Base-by-base conservation (phyloP, 2,888 invertebrate species). In the Lasioglossum oenotherae region DNA sequence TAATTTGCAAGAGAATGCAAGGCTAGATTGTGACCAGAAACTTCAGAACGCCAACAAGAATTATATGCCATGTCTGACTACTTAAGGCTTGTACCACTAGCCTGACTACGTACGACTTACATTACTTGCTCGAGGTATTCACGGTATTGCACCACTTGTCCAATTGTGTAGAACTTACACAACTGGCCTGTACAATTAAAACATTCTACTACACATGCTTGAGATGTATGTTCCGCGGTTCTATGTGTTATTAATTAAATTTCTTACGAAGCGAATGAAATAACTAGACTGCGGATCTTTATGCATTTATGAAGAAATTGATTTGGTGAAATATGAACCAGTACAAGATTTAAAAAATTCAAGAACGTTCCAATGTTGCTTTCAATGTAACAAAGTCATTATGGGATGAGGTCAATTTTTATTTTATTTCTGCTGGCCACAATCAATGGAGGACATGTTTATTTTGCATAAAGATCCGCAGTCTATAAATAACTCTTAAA, bases 41-140 rank as follows among this genome's bases (percentile, higher is more conserved):
- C 69, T 69, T 69, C n/a, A n/a, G 38, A 38, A 38, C 69, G 8
- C 23, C 38, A n/a, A n/a, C 38, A 35, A 23, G 23, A 35, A 38
- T 38, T n/a, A n/a, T 69, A 41, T n/a, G 23, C 69, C n/a, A n/a
- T 41, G 69, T 38, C 35, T 5, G 69, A 69, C 69, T 69, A 69
- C 23, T 69, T 69, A 69, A 69, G 69, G 69, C 38, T 41, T 8
- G 38, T 16, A 35, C 67, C 35, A 23, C 67, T 35, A 23, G 67
- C 23, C 67, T n/a, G 38, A 69, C 38, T 69, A 69, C 35, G 38
- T 69, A 38, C 23, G 38, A 69, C 69, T 38, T 38, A 12, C 69
- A 38, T 67, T 67, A 69, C 69, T 69, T 69, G 31, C 67, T 35
- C 35, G 27, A 8, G 31, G 19, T 67, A 67, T 67, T 67, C 67